A percentile compares a stretch with the other conserved stretches of the same genome.
Evolutionary conservation across 1,140 invertebrate species (phyloP).

Genomic region (Heliothis virescens): DNA sequence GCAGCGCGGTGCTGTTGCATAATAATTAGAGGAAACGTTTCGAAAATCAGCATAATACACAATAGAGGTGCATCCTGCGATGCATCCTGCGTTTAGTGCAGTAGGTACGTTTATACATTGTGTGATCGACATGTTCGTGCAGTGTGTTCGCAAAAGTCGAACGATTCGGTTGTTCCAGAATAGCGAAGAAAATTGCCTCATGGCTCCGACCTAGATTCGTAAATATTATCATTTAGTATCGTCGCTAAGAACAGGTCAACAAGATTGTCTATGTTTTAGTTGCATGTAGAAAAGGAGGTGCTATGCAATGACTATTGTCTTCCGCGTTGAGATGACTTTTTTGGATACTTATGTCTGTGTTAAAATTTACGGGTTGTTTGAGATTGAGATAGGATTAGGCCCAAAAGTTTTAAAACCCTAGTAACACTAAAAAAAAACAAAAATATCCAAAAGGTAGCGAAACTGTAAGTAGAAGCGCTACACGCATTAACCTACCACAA

Average conservation of each 20-base stretch:
- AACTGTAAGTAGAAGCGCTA: too few species aligned
- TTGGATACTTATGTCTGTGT: too few species aligned
- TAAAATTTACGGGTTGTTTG: too few species aligned
- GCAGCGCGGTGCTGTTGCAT: slow-evolving; percentile 55
- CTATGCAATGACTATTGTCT: neutral
- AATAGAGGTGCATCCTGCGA: slow-evolving; percentile 55
- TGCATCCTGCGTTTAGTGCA: slow-evolving; percentile 57
- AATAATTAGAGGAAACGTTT: slow-evolving; percentile 73
- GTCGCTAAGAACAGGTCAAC: neutral
- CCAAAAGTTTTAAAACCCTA: too few species aligned
- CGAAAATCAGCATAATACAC: slow-evolving; percentile 62
- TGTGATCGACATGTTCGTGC: neutral
- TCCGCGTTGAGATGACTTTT: neutral
- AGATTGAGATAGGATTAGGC: too few species aligned
- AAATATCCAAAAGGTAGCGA: too few species aligned
- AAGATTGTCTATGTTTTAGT: neutral
- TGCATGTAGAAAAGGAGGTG: neutral
- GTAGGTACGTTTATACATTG: neutral
- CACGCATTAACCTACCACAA: too few species aligned
- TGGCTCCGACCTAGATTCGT: neutral
- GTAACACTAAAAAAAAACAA: too few species aligned
- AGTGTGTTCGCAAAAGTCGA: neutral
- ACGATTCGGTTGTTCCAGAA: neutral
- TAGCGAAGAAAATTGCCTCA: neutral
- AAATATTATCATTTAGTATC: neutral